phyloP scores from a whole-genome alignment of 2,797 vertebrate species.

The Crocodylus rhombifer region DNA sequence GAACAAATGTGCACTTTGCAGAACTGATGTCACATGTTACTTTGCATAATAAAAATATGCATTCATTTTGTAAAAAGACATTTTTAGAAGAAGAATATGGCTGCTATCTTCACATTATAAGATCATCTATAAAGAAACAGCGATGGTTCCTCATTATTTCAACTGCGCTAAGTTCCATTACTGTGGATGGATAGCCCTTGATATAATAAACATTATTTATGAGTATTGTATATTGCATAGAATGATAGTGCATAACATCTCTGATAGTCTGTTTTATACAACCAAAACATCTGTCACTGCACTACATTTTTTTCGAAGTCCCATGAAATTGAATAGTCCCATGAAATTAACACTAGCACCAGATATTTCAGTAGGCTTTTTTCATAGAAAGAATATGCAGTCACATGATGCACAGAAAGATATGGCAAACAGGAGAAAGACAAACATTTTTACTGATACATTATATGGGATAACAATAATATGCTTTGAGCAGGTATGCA shows the following conservation, averaged over 20 bases:
- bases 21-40: slow-evolving; percentile 18
- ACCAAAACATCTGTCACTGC: neutral
- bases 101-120: accelerated
- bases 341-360: neutral
- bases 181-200: neutral
- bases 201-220: neutral
- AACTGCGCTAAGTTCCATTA: neutral
- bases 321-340: neutral
- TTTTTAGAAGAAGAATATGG: slow-evolving; percentile 23
- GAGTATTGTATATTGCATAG: neutral
- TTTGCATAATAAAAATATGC: slow-evolving; percentile 32
- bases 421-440: accelerated
- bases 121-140: accelerated
- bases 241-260: accelerated
- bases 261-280: accelerated
- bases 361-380: neutral
- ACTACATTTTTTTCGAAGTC: neutral
- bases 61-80: slow-evolving; percentile 26
- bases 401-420: accelerated
- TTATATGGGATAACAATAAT: accelerated
- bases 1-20: slow-evolving; percentile 40
- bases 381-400: accelerated
- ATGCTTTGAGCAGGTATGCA: accelerated
- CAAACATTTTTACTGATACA: neutral
- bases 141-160: accelerated